These are phyloP conservation scores for Myotis vivesi DNA, from an alignment of 2,797 vertebrate species.

Conservation along the genomic window DNA sequence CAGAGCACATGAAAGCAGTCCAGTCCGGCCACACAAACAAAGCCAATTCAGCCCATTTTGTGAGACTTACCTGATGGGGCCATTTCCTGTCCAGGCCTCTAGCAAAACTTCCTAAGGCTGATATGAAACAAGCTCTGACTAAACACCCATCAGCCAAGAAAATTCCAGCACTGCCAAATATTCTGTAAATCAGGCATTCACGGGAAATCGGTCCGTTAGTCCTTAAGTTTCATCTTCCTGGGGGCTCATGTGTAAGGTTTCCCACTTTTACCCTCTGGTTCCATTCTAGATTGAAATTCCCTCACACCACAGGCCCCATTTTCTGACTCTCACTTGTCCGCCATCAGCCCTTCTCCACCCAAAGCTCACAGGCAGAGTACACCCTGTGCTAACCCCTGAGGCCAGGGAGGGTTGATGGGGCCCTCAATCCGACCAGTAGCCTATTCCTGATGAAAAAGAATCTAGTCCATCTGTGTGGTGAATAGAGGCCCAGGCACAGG, in stretches of 20 bases:
- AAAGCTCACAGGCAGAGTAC: accelerated
- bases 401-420: no score
- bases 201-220: not conserved
- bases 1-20: not conserved
- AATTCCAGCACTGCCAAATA: not conserved
- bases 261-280: not conserved
- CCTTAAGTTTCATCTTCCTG: not conserved
- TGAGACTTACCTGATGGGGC: no score
- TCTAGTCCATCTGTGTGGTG: not conserved
- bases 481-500: not conserved
- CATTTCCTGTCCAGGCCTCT: no score
- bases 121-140: not conserved
- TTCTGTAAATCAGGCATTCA: not conserved
- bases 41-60: not conserved
- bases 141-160: not conserved
- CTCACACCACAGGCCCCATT: not conserved
- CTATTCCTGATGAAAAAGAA: not conserved
- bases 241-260: not conserved
- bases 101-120: not conserved
- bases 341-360: not conserved
- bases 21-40: not conserved
- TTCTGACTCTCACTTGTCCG: not conserved
- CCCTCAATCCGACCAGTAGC: not conserved
- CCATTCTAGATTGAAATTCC: not conserved
- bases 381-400: not conserved